These are phyloP conservation scores for Adelges cooleyi DNA, from an alignment of 1,140 invertebrate species.

Conservation along the genomic window DNA sequence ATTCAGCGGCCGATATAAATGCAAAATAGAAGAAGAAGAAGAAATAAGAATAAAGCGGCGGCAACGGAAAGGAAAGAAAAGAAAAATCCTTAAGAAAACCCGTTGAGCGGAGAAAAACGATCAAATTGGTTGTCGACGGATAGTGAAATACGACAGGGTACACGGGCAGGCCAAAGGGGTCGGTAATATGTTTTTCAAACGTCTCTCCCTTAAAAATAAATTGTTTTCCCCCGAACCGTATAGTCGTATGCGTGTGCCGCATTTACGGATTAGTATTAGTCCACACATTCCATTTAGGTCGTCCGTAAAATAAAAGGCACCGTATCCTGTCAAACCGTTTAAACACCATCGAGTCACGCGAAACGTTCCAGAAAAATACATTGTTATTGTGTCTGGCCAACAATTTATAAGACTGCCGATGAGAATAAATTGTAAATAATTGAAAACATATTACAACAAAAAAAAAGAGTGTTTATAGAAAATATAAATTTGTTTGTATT, in stretches of 20 bases:
- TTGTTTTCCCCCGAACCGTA: not conserved
- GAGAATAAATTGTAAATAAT: no score
- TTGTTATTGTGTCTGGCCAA: no score
- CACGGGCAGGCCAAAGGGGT: not conserved
- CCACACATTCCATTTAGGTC: no score
- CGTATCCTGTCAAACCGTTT: no score
- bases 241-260: not conserved
- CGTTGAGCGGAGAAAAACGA: not conserved
- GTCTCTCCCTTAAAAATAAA: conserved; percentile 17
- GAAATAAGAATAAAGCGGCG: not conserved
- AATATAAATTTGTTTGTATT: no score
- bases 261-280: conserved; percentile 7
- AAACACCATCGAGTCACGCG: no score
- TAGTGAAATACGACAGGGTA: not conserved
- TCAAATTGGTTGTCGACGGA: conserved; percentile 1
- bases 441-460: no score
- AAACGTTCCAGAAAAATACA: no score
- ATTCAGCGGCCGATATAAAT: not conserved
- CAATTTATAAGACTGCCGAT: no score
- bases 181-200: conserved; percentile 19
- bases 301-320: no score
- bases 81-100: not conserved
- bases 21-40: not conserved
- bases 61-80: not conserved
- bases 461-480: no score